These are phyloP conservation scores for Gryllus bimaculatus DNA, from an alignment of 1,140 invertebrate species.

Conservation along the genomic window DNA sequence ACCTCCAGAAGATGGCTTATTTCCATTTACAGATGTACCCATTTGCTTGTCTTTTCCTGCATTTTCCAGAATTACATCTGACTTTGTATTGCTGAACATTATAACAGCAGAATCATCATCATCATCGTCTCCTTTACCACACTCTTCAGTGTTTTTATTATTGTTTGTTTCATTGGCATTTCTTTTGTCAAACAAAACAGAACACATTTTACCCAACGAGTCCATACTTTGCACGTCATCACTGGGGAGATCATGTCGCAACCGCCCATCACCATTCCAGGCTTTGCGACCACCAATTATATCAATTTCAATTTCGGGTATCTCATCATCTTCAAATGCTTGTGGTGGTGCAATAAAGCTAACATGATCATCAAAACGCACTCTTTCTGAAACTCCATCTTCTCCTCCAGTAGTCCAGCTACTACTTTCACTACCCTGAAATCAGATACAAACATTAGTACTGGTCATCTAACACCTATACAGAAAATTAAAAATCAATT, in stretches of 20 bases:
- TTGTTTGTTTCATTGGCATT: neutral
- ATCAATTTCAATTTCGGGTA: neutral
- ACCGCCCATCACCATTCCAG: neutral
- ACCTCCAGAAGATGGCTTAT: slow-evolving; percentile 13
- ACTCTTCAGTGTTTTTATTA: neutral
- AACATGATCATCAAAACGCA: slow-evolving; percentile 35
- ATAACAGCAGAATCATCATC: neutral
- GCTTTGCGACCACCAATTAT: neutral
- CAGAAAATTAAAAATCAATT: too few species aligned
- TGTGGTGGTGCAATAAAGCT: slow-evolving; percentile 29
- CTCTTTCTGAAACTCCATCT: slow-evolving; percentile 44
- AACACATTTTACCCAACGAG: neutral
- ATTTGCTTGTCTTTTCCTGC: slow-evolving; percentile 2
- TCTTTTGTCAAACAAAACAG: neutral
- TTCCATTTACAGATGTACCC: neutral
- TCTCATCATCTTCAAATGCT: slow-evolving; percentile 13
- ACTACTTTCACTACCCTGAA: slow-evolving; percentile 36
- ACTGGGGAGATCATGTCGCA: neutral
- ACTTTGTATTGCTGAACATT: neutral
- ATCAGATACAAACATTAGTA: slow-evolving; percentile 17
- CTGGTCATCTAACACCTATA: too few species aligned
- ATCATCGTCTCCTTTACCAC: neutral
- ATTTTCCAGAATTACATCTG: slow-evolving; percentile 27
- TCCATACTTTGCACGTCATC: neutral
- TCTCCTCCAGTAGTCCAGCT: slow-evolving; percentile 39